These are phyloP conservation scores for Lagocephalus sceleratus DNA, from an alignment of 2,797 vertebrate genomes.

Conservation along the genomic window DNA sequence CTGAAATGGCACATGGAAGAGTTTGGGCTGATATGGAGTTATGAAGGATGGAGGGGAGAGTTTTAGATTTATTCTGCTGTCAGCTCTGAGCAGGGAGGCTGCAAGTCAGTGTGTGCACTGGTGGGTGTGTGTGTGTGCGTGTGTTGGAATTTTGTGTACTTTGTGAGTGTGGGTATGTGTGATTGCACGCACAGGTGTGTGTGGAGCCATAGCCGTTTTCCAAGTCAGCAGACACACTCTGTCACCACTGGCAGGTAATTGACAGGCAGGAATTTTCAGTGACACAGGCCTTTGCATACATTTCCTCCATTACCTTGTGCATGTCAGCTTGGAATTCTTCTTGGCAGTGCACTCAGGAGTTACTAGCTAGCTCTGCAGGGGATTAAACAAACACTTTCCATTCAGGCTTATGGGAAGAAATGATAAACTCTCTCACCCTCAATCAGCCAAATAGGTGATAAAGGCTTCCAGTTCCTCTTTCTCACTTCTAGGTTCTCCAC, in stretches of 20 bases:
- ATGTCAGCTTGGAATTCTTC: conserved; percentile 47
- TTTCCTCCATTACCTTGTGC: conserved; percentile 64
- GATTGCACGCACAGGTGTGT: conserved; percentile 22
- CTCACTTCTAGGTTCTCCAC: conserved; percentile 1
- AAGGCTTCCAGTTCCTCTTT: conserved; percentile 24
- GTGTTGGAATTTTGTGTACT: conserved; percentile 18
- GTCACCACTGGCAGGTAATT: conserved; percentile 70
- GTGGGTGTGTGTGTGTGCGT: conserved; percentile 10
- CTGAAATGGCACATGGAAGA: conserved; percentile 43
- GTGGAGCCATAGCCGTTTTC: conserved; percentile 61
- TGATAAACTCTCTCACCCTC: conserved; percentile 53
- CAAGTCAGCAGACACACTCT: conserved; percentile 64
- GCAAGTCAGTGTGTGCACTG: conserved; percentile 1
- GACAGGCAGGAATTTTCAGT: conserved; percentile 71
- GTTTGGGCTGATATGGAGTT: conserved; percentile 52
- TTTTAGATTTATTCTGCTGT: conserved; percentile 70
- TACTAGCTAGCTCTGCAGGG: conserved; percentile 43
- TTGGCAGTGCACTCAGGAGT: conserved; percentile 49
- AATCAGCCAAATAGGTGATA: conserved; percentile 48
- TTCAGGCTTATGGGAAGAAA: conserved; percentile 42
- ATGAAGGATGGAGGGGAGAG: conserved; percentile 48
- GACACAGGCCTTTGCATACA: conserved; percentile 72
- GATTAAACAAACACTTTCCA: conserved; percentile 67
- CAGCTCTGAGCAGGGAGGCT: conserved; percentile 35
- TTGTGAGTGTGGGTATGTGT: conserved; percentile 7